Conservation (phyloP, 2,113 vertebrate species). For the Oncorhynchus nerka region DNA sequence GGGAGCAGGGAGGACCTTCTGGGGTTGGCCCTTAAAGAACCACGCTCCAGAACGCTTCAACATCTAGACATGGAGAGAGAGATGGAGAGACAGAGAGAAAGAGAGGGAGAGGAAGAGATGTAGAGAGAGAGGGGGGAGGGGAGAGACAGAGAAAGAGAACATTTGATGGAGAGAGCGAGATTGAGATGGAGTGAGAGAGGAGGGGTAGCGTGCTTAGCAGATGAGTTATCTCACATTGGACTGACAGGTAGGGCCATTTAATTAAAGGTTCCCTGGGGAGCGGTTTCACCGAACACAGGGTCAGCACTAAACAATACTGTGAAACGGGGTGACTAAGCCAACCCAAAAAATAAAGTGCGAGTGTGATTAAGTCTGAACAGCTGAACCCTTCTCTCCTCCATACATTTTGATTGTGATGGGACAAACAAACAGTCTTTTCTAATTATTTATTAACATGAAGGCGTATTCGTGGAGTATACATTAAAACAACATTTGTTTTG, state of each 20-base stretch:
- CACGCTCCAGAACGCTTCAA: conserved; percentile 97
- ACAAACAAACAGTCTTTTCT: too few species aligned
- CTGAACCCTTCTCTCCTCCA: neutral
- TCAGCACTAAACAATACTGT: neutral
- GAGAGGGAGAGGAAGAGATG: neutral
- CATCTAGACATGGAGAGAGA: conserved; percentile 72
- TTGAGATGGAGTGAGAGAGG: neutral
- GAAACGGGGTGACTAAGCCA: neutral
- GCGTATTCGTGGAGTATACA: too few species aligned
- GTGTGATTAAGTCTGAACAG: neutral
- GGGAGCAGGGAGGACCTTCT: conserved; percentile 87
- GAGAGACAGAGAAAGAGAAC: too few species aligned
- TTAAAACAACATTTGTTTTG: too few species aligned
- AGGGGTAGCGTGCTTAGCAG: neutral
- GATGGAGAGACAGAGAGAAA: neutral
- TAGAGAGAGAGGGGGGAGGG: too few species aligned
- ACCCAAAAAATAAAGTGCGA: neutral
- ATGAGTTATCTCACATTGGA: conserved; percentile 18
- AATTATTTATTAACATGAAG: too few species aligned
- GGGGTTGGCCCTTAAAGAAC: conserved; percentile 98
- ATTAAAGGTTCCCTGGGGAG: conserved; percentile 42
- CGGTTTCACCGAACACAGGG: conserved; percentile 1
- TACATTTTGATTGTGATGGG: neutral
- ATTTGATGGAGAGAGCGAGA: neutral
- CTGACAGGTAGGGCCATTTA: conserved; percentile 25